These are phyloP conservation scores for Neosilurus hyrtlii DNA, from an alignment of 2,797 vertebrate genomes.

Conservation along the genomic window DNA sequence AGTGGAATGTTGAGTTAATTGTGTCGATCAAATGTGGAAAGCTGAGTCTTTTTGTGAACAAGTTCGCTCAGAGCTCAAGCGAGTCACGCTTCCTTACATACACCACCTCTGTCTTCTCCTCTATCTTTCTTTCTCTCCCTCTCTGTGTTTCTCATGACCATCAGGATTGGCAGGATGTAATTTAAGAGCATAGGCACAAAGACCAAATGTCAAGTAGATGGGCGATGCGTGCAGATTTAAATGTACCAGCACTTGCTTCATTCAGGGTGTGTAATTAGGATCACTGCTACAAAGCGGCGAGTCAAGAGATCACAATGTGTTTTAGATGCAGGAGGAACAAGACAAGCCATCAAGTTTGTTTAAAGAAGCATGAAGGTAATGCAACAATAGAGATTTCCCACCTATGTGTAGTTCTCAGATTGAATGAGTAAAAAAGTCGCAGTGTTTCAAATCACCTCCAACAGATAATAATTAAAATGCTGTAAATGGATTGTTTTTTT, in stretches of 20 bases:
- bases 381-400: conserved; percentile 1
- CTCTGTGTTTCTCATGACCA: conserved; percentile 72
- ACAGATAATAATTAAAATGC: neutral
- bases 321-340: conserved; percentile 35
- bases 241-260: conserved; percentile 71
- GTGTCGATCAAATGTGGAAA: conserved; percentile 78
- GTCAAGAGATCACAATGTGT: conserved; percentile 60
- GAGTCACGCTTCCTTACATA: conserved; percentile 33
- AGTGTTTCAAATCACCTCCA: neutral
- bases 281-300: conserved; percentile 75
- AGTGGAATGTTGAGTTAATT: conserved; percentile 79
- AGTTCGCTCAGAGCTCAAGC: conserved; percentile 32
- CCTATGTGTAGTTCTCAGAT: neutral
- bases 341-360: conserved; percentile 34
- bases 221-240: conserved; percentile 76
- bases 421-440: conserved; percentile 9
- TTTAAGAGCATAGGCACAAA: conserved; percentile 83
- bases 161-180: conserved; percentile 82
- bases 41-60: conserved; percentile 59
- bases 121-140: conserved; percentile 55
- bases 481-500: neutral
- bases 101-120: conserved; percentile 46
- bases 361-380: conserved; percentile 33
- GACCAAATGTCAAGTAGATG: conserved; percentile 78
- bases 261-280: conserved; percentile 79